Conservation (phyloP, 2,113 vertebrate genomes). For the Heloderma charlesbogerti region DNA sequence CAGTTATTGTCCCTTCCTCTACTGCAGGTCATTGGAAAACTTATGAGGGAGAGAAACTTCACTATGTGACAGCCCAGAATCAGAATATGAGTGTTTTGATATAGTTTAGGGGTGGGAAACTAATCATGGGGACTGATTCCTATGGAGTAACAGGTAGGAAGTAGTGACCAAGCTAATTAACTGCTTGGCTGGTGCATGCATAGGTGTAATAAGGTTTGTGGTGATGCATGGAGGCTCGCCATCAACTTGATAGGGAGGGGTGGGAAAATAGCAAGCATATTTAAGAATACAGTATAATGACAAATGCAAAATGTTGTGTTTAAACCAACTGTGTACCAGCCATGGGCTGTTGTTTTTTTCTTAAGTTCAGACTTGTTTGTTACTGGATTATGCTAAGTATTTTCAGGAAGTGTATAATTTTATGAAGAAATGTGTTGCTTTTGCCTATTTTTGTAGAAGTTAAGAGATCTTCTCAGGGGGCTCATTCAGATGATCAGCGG, state of each 20-base stretch:
- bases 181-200: conserved; percentile 19
- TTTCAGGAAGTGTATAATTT: conserved; percentile 35
- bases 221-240: conserved; percentile 41
- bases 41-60: not conserved
- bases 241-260: conserved; percentile 25
- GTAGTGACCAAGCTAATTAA: not conserved
- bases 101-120: not conserved
- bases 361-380: conserved; percentile 53
- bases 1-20: not conserved
- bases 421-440: conserved; percentile 46
- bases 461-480: no score
- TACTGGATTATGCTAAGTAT: conserved; percentile 32
- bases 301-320: conserved; percentile 56
- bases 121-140: not conserved
- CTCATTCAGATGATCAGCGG: no score
- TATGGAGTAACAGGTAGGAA: not conserved
- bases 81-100: not conserved
- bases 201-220: conserved; percentile 35
- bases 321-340: conserved; percentile 22
- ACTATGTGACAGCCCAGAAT: not conserved
- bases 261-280: conserved; percentile 50
- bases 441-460: conserved; percentile 64
- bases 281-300: conserved; percentile 44
- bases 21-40: not conserved
- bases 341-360: conserved; percentile 46